These are phyloP conservation scores for Bugulina stolonifera DNA, from an alignment of 2,888 invertebrate genomes.

Conservation along the genomic window DNA sequence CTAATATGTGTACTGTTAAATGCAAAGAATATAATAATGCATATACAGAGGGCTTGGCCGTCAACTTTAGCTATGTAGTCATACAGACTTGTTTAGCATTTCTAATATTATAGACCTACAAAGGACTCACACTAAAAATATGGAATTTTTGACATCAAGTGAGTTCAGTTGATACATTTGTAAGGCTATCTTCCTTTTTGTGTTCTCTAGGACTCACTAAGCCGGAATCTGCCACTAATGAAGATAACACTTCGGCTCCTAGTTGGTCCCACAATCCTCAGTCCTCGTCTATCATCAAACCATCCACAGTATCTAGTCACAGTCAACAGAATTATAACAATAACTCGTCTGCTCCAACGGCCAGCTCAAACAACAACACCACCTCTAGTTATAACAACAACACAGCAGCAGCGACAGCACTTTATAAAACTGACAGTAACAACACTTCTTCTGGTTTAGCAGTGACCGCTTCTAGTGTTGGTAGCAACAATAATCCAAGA, in stretches of 20 bases:
- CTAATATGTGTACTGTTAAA: no score
- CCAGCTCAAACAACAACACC: not conserved
- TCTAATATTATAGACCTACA: no score
- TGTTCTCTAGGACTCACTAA: not conserved
- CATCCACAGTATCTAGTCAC: not conserved
- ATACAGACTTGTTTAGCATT: no score
- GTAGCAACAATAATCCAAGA: not conserved
- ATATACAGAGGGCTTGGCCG: no score
- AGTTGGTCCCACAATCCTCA: slow-evolving; percentile 1
- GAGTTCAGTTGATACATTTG: no score
- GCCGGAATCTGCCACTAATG: not conserved
- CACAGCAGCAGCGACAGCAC: not conserved
- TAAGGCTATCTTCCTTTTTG: no score
- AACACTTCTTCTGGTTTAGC: not conserved
- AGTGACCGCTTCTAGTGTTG: not conserved
- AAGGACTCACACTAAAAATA: no score
- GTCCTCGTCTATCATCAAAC: not conserved
- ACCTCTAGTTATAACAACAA: not conserved
- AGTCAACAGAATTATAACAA: not conserved
- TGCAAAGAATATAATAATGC: no score
- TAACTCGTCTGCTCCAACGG: no score
- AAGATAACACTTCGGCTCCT: not conserved
- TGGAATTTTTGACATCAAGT: no score
- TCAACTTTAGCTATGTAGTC: no score
- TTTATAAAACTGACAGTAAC: not conserved